A percentile compares a stretch with the other conserved stretches of the same genome.
phyloP scores from a whole-genome alignment of 2,797 vertebrate species.

The Falco peregrinus region DNA sequence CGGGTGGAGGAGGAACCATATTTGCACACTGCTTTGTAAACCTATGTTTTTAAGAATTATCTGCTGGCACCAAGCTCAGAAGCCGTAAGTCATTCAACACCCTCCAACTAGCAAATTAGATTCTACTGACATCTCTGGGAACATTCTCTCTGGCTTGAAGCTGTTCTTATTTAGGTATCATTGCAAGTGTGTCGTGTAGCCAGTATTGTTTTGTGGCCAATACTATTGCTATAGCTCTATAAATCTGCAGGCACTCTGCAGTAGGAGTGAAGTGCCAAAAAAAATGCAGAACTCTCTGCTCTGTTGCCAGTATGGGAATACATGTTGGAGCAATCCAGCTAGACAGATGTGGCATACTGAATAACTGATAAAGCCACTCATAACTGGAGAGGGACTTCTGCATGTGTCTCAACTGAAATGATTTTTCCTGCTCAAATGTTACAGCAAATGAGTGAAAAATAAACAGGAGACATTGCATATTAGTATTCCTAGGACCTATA shows the following conservation, averaged over 20 bases:
- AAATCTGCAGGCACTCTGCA: slow-evolving; percentile 54
- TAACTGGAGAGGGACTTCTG: background rate
- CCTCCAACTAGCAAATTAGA: slow-evolving; percentile 13
- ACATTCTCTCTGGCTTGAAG: slow-evolving; percentile 30
- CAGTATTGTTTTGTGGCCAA: slow-evolving; percentile 59
- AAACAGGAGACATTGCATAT: background rate
- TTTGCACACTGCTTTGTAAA: background rate
- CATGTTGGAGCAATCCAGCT: background rate
- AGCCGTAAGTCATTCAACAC: slow-evolving; percentile 27
- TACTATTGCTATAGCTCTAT: slow-evolving; percentile 47
- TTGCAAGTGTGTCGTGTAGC: background rate
- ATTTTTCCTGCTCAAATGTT: background rate
- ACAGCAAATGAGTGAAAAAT: background rate
- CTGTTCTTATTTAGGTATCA: slow-evolving; percentile 45
- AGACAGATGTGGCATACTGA: background rate
- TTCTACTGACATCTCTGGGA: slow-evolving; percentile 14
- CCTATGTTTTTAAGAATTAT: background rate
- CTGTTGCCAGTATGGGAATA: slow-evolving; percentile 3
- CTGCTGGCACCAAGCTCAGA: background rate
- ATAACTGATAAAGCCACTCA: slow-evolving; percentile 8
- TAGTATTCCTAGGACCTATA: background rate
- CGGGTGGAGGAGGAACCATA: background rate
- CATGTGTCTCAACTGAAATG: background rate
- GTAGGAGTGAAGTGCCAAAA: slow-evolving; percentile 12
- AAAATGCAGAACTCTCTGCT: background rate